Evolutionary conservation across 2,797 vertebrate species (phyloP).

Genomic region (Urosaurus nigricauda): DNA sequence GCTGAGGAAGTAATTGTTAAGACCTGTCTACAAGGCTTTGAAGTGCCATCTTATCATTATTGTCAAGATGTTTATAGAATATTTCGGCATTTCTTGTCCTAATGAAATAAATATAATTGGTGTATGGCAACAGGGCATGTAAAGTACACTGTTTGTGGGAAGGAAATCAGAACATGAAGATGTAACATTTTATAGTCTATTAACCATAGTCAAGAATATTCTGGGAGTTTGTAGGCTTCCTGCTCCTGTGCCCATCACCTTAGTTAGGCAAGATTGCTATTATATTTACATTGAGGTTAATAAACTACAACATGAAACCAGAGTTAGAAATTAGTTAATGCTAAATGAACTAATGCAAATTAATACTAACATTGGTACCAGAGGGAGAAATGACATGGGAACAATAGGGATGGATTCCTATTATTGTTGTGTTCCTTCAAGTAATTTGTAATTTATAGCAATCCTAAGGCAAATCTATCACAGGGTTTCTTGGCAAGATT

Average conservation of each 20-base stretch:
- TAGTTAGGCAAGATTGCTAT: background rate
- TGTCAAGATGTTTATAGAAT: background rate
- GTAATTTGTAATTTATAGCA: too few relatives aligned
- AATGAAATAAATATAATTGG: background rate
- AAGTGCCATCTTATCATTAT: background rate
- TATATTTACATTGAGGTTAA: background rate
- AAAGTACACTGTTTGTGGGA: background rate
- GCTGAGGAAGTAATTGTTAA: background rate
- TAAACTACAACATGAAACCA: background rate
- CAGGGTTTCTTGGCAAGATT: too few relatives aligned
- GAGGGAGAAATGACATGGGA: too few relatives aligned
- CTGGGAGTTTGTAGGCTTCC: background rate
- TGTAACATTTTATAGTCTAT: background rate
- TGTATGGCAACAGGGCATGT: background rate
- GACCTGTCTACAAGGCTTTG: background rate
- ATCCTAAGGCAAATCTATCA: too few relatives aligned
- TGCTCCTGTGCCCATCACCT: background rate
- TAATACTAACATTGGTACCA: too few relatives aligned
- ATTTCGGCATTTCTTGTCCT: background rate
- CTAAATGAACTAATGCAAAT: too few relatives aligned
- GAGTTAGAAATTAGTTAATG: background rate
- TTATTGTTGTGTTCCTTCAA: too few relatives aligned
- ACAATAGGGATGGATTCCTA: too few relatives aligned
- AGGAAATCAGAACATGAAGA: background rate
- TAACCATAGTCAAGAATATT: background rate